Base-by-base conservation (phyloP, 2,888 invertebrate genomes). In the Odontocolon sp. region DNA sequence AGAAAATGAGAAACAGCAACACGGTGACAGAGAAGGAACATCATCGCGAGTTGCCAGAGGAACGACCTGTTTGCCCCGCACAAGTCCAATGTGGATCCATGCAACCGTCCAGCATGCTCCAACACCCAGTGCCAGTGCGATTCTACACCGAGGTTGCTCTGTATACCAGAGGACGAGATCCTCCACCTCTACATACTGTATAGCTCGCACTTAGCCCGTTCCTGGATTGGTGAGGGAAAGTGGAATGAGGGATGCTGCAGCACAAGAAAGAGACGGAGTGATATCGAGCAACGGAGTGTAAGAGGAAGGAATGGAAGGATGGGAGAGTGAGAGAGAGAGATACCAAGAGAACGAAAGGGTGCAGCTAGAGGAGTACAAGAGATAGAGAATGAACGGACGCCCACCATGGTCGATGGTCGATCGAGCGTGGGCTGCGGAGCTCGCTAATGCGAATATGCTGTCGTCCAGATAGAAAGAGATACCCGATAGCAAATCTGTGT, bases 401-500 rank as follows among this genome's bases (percentile, higher is more conserved):
- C 75, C 80, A 85, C 84, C 86, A 84, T 86, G 88, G 86, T 86
- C 87, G 88, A 87, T 88, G 85, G 87, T 85, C 87, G 89, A 89
- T 87, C 85, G 89, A 88, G 89, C 89, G 90, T 90, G 90, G 89
- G 89, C 86, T 88, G 89, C 85, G 86, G 89, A 87, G 86, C 88
- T 84, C 87, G 89, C 90, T 90, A 90, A 90, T 90, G 90, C 89
- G 89, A 90, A 90, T 90, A 89, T 89, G 90, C 89, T 90, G 90
- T 90, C 87, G 89, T 87, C 87, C 89, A 88, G 90, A 90, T 90
- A 90, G 90, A 90, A 90, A 90, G 89, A 90, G 90, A 90, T 90
- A 90, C 84, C 86, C 87, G 90, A 90, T 90, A 90, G 89, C 86
- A 87, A 90, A 90, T 90, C 90, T 89, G 89, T 90, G 90, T 90